Evolutionary conservation across 2,797 vertebrate species (phyloP), one percentile per base, ranked within the genome.

Genomic region (Pantherophis alleghaniensis): DNA sequence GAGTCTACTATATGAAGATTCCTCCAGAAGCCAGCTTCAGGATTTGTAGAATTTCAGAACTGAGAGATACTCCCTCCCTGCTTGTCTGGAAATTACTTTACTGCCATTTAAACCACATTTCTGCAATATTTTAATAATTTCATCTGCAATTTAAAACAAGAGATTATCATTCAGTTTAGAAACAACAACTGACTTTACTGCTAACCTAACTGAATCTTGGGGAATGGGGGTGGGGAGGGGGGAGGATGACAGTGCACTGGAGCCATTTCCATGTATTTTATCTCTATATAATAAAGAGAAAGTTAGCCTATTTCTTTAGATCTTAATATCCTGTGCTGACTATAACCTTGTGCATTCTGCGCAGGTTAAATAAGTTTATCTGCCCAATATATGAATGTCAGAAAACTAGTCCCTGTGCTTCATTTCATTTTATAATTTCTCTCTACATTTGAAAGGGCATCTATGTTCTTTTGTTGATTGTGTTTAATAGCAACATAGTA

Each of bases 21-120:
- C 37, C 20, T 47, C 74, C 9, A 86, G 11, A 26, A 61, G 3
- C 7, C 90, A 60, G 88, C 79, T 57, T 90, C 57, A 96, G 12
- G 94, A 94, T 89, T 96, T 98, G 26, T 93, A 97, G 95, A 99
- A 99, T 93, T 97, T 98, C 86, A 99, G 98, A 59, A 99, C 92
- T 0, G 98, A 98, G 60, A 99, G 97, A 28, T 96, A 94, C 93
- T 99, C 99, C 55, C 97, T 98, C 89, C 98, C 98, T 9, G 99
- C 98, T 97, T 98, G 98, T 12, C 98, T 98, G 24, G 97, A 98
- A 94, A 98, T 96, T 90, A 95, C 96, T 0, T 11, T 93, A 74
- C 95, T 98, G 66, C 98, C 98, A 32, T 92, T 97, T 51, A 99
- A 96, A 11, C 98, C 98, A 7, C 12, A 9, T 42, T 96, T 95